phyloP scores from a whole-genome alignment of 2,888 invertebrate genomes.

The Andrena minutula region DNA sequence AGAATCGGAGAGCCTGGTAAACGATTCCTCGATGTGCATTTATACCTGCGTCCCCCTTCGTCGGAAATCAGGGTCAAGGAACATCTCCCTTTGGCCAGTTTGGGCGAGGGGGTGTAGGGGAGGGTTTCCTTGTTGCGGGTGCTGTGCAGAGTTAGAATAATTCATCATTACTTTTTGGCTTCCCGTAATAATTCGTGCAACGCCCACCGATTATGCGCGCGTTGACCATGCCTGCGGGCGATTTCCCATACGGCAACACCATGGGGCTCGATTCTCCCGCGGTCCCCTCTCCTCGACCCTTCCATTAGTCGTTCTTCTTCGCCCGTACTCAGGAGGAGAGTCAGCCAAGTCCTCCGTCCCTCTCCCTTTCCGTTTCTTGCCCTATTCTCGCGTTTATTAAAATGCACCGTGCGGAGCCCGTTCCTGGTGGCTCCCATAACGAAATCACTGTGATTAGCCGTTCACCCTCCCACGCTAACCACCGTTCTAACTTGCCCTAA shows the following conservation, averaged over 20 bases:
- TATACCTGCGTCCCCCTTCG: conserved; percentile 53
- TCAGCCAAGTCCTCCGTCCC: not conserved
- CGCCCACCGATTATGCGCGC: conserved; percentile 81
- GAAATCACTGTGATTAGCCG: conserved; percentile 80
- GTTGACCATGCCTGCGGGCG: conserved; percentile 78
- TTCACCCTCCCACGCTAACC: conserved; percentile 79
- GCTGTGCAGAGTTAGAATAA: conserved; percentile 74
- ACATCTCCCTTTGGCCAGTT: conserved; percentile 54
- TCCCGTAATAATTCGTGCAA: conserved; percentile 78
- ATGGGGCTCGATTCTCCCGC: conserved; percentile 64
- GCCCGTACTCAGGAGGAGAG: not conserved
- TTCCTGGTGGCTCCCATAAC: conserved; percentile 73
- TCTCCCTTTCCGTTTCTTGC: conserved; percentile 32
- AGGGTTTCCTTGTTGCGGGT: conserved; percentile 60
- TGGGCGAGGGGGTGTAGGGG: conserved; percentile 28
- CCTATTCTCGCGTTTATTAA: conserved; percentile 75
- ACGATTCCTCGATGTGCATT: conserved; percentile 60
- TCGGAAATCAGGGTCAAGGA: conserved; percentile 64
- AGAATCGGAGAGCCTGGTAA: conserved; percentile 49
- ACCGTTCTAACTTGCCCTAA: conserved; percentile 75
- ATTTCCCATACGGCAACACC: conserved; percentile 81
- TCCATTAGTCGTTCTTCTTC: conserved; percentile 35
- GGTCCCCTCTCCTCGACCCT: conserved; percentile 24
- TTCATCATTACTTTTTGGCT: conserved; percentile 82
- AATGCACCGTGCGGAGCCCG: conserved; percentile 69